Evolutionary conservation across 2,797 vertebrate species (phyloP), one percentile per base, ranked within the genome.

Genomic region (Platalea minor): DNA sequence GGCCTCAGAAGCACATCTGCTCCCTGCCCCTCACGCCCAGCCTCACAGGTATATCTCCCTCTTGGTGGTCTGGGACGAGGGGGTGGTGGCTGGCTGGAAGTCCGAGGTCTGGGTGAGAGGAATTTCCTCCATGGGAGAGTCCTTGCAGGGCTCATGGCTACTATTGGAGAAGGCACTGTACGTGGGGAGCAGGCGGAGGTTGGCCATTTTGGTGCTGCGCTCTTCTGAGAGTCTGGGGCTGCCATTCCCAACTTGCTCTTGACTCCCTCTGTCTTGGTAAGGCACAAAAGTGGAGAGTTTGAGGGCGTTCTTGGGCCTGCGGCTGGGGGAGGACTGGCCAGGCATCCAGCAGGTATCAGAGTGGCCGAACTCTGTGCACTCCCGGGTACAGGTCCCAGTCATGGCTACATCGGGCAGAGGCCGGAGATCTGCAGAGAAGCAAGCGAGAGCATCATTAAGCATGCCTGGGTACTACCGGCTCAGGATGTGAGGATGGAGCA

Each of bases 321-420:
- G 99, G 97, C 98, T 99, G 89, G 99, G 99, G 94, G 99, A 99
- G 20, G 99, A 99, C 97, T 99, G 98, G 77, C 99, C 99, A 1
- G 99, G 99, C 99, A 99, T 99, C 99, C 99, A 99, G 98, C 99
- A 99, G 73, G 99, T 99, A 97, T 99, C 99, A 0, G 99, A 99
- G 98, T 99, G 99, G 96, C 99, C 99, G 12, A 99, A 99, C 97
- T 99, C 99, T 2, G 99, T 99, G 98, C 99, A 99, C 97, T 99
- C 99, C 67, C 97, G 99, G 65, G 99, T 99, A 96, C 99, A 99
- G 97, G 99, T 99, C 96, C 99, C 99, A 8, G 99, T 99, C 99
- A 99, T 99, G 91, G 99, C 99, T 95, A 99, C 99, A 48, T 99
- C 99, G 43, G 99, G 99, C 86, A 99, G 98, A 89, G 99, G 99